Evolutionary conservation across 2,113 vertebrate species (phyloP).

Genomic region (Ramphastos sulfuratus): DNA sequence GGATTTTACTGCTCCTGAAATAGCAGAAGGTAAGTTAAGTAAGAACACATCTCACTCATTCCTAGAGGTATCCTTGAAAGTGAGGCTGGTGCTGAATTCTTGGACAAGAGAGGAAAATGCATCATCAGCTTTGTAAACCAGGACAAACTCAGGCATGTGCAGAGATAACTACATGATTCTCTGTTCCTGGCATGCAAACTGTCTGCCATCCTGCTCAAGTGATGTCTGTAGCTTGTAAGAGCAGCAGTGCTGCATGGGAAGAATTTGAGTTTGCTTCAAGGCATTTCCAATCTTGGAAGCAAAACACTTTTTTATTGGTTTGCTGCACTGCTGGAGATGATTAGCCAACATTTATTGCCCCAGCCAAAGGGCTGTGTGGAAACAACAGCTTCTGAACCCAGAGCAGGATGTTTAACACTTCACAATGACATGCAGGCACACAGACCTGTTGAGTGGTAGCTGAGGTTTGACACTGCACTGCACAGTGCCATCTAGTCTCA

Average conservation of each 20-base stretch:
- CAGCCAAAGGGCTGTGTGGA: neutral
- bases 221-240: neutral
- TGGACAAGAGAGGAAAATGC: neutral
- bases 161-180: neutral
- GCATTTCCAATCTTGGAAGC: neutral
- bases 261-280: neutral
- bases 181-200: neutral
- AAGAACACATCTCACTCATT: neutral
- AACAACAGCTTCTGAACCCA: neutral
- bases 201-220: neutral
- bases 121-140: neutral
- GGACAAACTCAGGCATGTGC: neutral
- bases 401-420: neutral
- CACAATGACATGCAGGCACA: fast-evolving
- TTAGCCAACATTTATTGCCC: neutral
- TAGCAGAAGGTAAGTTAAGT: neutral
- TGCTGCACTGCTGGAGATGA: neutral
- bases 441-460: fast-evolving
- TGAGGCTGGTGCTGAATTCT: neutral
- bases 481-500: neutral
- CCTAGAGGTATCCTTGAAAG: neutral
- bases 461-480: neutral
- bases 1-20: neutral
- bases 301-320: neutral
- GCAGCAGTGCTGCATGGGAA: neutral